Base-by-base conservation (phyloP, 2,113 vertebrate species). In the Lagopus muta region DNA sequence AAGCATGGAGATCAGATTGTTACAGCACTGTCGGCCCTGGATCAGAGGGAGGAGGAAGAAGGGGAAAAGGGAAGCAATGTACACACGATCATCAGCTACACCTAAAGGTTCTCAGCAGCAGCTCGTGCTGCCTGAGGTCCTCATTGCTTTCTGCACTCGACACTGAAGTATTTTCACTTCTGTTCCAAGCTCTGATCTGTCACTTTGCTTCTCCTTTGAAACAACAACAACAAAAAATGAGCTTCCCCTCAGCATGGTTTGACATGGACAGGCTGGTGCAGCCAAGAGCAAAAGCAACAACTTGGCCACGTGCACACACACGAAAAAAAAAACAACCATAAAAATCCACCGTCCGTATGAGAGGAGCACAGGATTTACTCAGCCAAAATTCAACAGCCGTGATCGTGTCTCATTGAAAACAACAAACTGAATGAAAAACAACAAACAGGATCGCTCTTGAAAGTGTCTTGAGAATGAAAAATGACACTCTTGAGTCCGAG, bases 301-400 rank as follows among this genome's bases (percentile, higher is more conserved):
- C 21, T 34, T 5, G 70, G 62, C 66, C 66, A 76, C 24, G 1
- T 25, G 21, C 47, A 0, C 36, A 38, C 4, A 38, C 14, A 40
- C 2, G 11, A 61, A 60, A 75, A 11, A 5, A 28, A 22, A 52
- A 54, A 54, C 8, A 7, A 52, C 5, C 25, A 57, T 24, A 19
- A 58, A 5, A 11, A 32, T 24, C 18, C 7, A 36, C 32, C 2
- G 5, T 32, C 3, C 0, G 2, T 32, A 3, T 0, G 61, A 54
- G 38, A 72, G 58, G 72, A 80, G 76, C 14, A 5, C 28, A n/a
- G 92, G 48, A 20, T 71, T 11, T 1, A 67, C 82, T 76, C 1
- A 0, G 84, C 43, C 21, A 6, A 1, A 16, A 69, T 61, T 9
- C n/a, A 89, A 73, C 30, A 57, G 81, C 73, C 19, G 1, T 3